These are phyloP conservation scores for Anser cygnoides DNA, from an alignment of 2,113 vertebrate genomes.

Conservation along the genomic window DNA sequence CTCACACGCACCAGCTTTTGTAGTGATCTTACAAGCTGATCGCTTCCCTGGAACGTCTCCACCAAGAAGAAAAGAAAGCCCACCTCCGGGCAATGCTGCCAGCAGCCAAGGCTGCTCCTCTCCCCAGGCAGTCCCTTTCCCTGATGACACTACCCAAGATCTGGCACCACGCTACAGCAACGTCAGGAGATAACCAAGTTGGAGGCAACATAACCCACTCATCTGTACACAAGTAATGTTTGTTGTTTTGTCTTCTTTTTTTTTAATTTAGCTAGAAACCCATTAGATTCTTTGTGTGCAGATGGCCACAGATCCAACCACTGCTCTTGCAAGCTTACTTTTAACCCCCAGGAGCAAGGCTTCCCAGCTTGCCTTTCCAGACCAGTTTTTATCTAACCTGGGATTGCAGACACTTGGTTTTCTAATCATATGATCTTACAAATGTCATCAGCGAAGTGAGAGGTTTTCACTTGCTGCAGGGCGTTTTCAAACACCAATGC, in stretches of 20 bases:
- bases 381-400: background rate
- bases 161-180: background rate
- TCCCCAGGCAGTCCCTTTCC: background rate
- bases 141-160: background rate
- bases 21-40: background rate
- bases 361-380: background rate
- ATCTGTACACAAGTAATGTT: background rate
- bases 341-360: background rate
- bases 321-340: accelerated
- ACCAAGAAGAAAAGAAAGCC: too few species aligned
- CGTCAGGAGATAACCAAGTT: background rate
- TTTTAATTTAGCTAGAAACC: background rate
- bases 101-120: accelerated
- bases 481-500: background rate
- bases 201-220: background rate
- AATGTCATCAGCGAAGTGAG: background rate
- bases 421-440: background rate
- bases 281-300: background rate
- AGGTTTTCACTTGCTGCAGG: background rate
- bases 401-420: background rate
- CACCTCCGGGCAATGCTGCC: background rate
- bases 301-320: accelerated
- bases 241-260: too few species aligned
- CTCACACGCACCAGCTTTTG: accelerated
- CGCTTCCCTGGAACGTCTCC: background rate